These are phyloP conservation scores for Muntiacus muntjak DNA, from an alignment of 2,113 vertebrate genomes.

Conservation along the genomic window DNA sequence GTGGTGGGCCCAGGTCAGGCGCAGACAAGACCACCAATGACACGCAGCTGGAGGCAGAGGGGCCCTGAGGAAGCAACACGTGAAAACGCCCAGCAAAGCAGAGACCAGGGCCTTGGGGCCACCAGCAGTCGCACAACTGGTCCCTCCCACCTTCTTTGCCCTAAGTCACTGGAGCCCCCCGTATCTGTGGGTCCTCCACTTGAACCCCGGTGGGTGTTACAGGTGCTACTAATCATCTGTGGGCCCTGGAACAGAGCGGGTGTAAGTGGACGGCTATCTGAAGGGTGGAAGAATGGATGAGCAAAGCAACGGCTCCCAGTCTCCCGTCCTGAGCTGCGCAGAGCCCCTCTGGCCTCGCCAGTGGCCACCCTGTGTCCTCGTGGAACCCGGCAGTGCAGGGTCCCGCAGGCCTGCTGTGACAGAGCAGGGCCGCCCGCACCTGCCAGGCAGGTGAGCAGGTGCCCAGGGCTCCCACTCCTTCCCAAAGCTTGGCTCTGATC, in stretches of 20 bases:
- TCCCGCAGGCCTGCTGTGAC: not conserved
- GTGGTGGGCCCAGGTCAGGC: not conserved
- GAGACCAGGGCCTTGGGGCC: too few species aligned
- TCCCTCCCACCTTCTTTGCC: not conserved
- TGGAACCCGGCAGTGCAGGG: not conserved
- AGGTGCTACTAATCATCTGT: not conserved
- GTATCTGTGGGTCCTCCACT: not conserved
- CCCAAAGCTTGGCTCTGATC: not conserved
- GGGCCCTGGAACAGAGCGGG: not conserved
- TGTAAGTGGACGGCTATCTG: not conserved
- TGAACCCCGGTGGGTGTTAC: too few species aligned
- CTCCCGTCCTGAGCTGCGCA: not conserved
- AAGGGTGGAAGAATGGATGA: not conserved
- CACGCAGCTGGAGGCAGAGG: too few species aligned
- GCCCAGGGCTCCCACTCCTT: not conserved
- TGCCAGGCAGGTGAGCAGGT: not conserved
- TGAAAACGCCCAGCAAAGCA: too few species aligned
- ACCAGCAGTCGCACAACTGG: too few species aligned
- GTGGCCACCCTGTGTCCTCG: fast-evolving
- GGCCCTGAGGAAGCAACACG: not conserved
- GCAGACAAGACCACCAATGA: not conserved
- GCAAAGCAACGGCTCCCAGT: not conserved
- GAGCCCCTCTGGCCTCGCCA: not conserved
- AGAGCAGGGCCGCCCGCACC: not conserved
- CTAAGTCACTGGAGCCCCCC: not conserved